Evolutionary conservation across 2,113 vertebrate species (phyloP).

Genomic region (Chloroceryle aenea): DNA sequence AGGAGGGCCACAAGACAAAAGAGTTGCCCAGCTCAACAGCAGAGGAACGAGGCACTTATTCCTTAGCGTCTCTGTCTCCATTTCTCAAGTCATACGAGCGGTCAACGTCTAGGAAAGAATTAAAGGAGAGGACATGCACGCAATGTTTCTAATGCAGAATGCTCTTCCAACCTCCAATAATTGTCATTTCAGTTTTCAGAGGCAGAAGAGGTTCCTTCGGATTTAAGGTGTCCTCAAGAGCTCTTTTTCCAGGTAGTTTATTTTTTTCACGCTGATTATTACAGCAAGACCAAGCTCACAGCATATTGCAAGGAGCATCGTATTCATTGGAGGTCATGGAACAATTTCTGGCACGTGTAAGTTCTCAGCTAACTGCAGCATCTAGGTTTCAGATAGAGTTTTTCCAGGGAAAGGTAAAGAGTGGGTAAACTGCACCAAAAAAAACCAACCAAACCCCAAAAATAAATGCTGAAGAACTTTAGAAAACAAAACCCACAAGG

Average conservation of each 20-base stretch:
- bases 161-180: neutral
- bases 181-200: neutral
- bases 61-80: neutral
- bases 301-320: fast-evolving
- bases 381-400: neutral
- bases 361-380: neutral
- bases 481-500: neutral
- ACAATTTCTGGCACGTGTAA: neutral
- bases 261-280: neutral
- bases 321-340: neutral
- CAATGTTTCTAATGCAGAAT: neutral
- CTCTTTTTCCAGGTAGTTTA: neutral
- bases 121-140: neutral
- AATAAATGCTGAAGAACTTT: neutral
- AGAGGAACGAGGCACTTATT: neutral
- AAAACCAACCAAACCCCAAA: neutral
- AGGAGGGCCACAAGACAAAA: neutral
- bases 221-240: neutral
- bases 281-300: neutral
- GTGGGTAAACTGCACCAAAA: too few species aligned
- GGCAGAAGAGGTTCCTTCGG: neutral
- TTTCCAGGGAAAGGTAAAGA: neutral
- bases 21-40: neutral
- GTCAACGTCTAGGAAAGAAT: neutral
- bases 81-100: neutral